Evolutionary conservation across 2,113 vertebrate species (phyloP).

Genomic region (Neotoma lepida): DNA sequence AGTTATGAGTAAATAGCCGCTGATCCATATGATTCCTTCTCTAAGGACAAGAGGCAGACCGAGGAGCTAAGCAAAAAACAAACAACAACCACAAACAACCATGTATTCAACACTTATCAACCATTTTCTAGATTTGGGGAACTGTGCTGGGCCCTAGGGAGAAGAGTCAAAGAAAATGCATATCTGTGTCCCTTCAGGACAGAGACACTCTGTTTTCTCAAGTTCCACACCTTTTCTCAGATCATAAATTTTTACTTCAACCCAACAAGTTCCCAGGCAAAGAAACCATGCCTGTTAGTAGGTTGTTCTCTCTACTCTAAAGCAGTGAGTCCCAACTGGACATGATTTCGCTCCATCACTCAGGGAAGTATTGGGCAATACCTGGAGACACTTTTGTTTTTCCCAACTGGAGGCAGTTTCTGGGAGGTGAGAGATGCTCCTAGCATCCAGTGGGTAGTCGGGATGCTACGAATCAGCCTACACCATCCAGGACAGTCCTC

Average conservation of each 20-base stretch:
- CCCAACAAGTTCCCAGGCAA: not conserved
- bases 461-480: not conserved
- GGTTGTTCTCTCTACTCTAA: not conserved
- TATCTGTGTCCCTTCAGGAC: not conserved
- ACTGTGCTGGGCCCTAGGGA: not conserved
- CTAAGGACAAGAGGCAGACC: not conserved
- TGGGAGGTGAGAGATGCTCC: accelerated
- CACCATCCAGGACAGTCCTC: not conserved
- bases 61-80: not conserved
- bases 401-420: not conserved
- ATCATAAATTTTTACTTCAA: constrained; percentile 17
- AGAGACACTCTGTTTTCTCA: constrained; percentile 14
- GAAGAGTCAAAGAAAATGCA: constrained; percentile 2
- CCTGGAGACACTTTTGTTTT: not conserved
- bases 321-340: not conserved
- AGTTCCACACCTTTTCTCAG: constrained; percentile 29
- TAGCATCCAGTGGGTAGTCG: not conserved
- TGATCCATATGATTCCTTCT: constrained; percentile 1
- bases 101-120: not conserved
- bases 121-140: not conserved
- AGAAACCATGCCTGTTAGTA: not conserved
- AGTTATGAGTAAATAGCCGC: constrained; percentile 38
- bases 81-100: not conserved
- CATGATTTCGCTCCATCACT: not conserved
- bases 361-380: not conserved